Base-by-base conservation (phyloP, 2,888 invertebrate genomes). In the Beris chalybata region DNA sequence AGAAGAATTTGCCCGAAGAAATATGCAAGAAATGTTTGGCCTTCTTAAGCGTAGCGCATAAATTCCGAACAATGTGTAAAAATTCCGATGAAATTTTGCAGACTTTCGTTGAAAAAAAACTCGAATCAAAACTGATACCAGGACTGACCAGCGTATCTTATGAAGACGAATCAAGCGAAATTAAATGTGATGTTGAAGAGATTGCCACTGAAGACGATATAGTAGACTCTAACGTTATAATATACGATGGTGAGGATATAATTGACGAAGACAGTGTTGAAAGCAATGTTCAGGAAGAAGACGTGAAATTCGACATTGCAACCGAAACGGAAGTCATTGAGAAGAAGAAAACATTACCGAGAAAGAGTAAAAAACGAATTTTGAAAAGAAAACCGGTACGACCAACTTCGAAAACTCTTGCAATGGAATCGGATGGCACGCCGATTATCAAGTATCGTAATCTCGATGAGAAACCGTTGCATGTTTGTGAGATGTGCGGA, bases 61-160 rank as follows among this genome's bases (percentile, higher is more conserved):
- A 78, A 59, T 81, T 81, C 70, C 77, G 77, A 2, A 74, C 73
- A 59, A 76, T 79, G 55, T 79, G 81, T 45, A 75, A 76, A 48
- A 77, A 75, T 52, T 79, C 81, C 0, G 74, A 79, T 69, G 74
- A 74, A 22, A 77, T 79, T 32, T 70, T 80, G 3, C 72, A 74
- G 7, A 74, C 76, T 54, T 79, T 75, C 64, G 72, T 76, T 9
- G 71, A 50, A 3, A 61, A 50, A 22, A 61, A 43, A 22, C n/a
- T 52, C 11, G 50, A 43, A 7, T 55, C 32, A 38, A 11, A 22
- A 5, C 22, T 22, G n/a, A 29, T 13, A 11, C 5, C 13, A 11
- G 13, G 11, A 15, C 15, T 15, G 31, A 22, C 22, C 22, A 29
- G 52, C 22, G 3, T 22, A 22, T 22, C 22, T 22, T 22, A 52